A percentile compares a stretch with the other conserved stretches of the same genome.
Conservation (phyloP, 1,140 invertebrate species). For the Solenopsis fugax region DNA sequence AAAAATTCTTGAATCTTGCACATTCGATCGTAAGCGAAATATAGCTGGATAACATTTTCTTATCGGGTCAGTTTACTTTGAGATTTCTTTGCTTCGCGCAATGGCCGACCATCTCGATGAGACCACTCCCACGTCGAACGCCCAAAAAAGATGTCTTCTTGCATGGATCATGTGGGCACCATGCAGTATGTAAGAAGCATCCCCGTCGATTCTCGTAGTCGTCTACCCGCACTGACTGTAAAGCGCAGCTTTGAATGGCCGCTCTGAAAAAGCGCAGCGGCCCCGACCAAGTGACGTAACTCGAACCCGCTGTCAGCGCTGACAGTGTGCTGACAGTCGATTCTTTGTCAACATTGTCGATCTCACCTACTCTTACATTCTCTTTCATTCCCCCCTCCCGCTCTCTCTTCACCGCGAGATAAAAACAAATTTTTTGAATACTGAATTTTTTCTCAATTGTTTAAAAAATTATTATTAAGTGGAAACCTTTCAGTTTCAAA, state of each 20-base stretch:
- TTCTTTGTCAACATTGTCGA: conserved; percentile 78
- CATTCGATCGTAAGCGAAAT: neutral
- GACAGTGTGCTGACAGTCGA: conserved; percentile 79
- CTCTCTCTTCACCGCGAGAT: neutral
- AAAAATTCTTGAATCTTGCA: neutral
- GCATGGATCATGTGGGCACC: conserved; percentile 27
- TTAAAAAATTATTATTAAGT: neutral
- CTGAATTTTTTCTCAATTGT: neutral
- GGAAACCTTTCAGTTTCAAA: neutral
- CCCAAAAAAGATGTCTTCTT: conserved; percentile 72
- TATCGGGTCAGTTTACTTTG: neutral
- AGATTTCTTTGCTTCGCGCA: neutral
- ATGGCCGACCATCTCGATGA: conserved; percentile 37
- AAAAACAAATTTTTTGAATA: neutral
- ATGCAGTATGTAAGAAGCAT: conserved; percentile 54
- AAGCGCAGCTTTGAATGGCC: conserved; percentile 77
- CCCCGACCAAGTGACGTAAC: conserved; percentile 82
- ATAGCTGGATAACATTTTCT: neutral
- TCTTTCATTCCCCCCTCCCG: conserved; percentile 21
- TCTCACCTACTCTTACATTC: conserved; percentile 75
- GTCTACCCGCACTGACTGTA: conserved; percentile 72
- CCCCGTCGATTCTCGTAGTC: conserved; percentile 58
- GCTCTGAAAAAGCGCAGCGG: conserved; percentile 81
- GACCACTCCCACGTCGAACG: conserved; percentile 69
- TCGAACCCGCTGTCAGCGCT: conserved; percentile 81